A percentile compares a stretch with the other conserved stretches of the same genome.
phyloP scores from a whole-genome alignment of 2,113 vertebrate genomes.

The Ophiodon elongatus region DNA sequence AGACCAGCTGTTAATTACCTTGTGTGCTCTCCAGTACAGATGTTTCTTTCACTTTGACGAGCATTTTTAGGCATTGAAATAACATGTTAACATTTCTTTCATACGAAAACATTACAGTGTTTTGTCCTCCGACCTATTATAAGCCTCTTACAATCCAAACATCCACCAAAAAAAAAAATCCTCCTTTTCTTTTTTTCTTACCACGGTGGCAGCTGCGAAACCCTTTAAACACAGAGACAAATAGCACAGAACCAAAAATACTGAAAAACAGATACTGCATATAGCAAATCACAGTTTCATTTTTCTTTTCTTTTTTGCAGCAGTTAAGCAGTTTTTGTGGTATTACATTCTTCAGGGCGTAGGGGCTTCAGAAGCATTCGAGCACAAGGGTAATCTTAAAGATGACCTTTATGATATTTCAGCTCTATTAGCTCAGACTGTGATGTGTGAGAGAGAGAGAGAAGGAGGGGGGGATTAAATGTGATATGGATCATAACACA shows the following conservation, averaged over 20 bases:
- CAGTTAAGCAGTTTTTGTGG: slow-evolving; percentile 53
- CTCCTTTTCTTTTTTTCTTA: slow-evolving; percentile 11
- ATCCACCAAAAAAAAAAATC: slow-evolving; percentile 23
- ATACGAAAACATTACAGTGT: slow-evolving; percentile 10
- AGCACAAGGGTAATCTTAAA: slow-evolving; percentile 66
- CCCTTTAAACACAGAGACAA: slow-evolving; percentile 48
- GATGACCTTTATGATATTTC: slow-evolving; percentile 71
- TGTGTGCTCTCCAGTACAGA: slow-evolving; percentile 65
- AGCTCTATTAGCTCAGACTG: slow-evolving; percentile 62
- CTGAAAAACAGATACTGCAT: slow-evolving; percentile 43
- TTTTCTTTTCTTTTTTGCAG: slow-evolving; percentile 23
- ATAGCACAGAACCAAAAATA: slow-evolving; percentile 40
- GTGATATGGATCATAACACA: slow-evolving; percentile 58
- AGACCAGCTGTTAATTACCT: slow-evolving; percentile 52
- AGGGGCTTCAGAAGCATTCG: slow-evolving; percentile 52
- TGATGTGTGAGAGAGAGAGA: slow-evolving; percentile 28
- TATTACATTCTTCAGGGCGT: slow-evolving; percentile 46
- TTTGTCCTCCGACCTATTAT: slow-evolving; percentile 23
- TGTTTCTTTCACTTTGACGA: slow-evolving; percentile 42
- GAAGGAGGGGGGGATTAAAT: slow-evolving; percentile 35
- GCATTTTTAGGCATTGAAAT: slow-evolving; percentile 35
- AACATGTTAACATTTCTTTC: slow-evolving; percentile 38
- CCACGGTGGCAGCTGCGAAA: slow-evolving; percentile 5
- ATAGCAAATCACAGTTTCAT: slow-evolving; percentile 53
- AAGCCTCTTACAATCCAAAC: slow-evolving; percentile 26